A percentile compares a stretch with the other conserved stretches of the same genome.
phyloP scores from a whole-genome alignment of 1,140 invertebrate genomes.

The Hetaerina americana region DNA sequence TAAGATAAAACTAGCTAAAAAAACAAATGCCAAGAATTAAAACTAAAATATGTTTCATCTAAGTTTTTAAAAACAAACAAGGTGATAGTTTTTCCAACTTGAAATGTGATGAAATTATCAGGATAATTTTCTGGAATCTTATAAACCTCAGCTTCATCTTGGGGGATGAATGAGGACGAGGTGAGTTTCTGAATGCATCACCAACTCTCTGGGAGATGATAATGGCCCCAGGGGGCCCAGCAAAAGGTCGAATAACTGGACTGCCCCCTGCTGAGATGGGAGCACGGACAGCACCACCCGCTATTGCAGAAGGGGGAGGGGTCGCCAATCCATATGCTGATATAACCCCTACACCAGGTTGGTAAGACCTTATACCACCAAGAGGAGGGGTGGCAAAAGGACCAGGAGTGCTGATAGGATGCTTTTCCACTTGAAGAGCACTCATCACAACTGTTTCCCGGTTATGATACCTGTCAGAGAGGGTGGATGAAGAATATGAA shows the following conservation, averaged over 20 bases:
- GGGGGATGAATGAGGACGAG: slow-evolving; percentile 62
- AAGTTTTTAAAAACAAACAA: neutral
- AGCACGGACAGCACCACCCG: slow-evolving; percentile 19
- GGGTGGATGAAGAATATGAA: neutral
- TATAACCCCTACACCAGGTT: neutral
- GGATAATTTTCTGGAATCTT: neutral
- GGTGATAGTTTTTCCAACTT: neutral
- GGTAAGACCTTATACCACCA: slow-evolving; percentile 10
- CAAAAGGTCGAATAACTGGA: slow-evolving; percentile 23
- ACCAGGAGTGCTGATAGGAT: slow-evolving; percentile 75
- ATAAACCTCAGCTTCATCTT: slow-evolving; percentile 82
- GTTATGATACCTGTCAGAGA: slow-evolving; percentile 64
- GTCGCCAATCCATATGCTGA: neutral
- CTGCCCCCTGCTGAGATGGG: slow-evolving; percentile 28
- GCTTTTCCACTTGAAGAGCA: slow-evolving; percentile 82
- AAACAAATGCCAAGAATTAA: no score
- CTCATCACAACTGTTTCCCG: slow-evolving; percentile 84
- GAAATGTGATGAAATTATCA: neutral
- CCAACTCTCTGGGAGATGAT: slow-evolving; percentile 36
- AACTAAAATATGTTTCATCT: neutral
- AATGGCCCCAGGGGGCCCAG: slow-evolving; percentile 35
- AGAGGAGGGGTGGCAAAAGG: slow-evolving; percentile 53
- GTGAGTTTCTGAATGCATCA: slow-evolving; percentile 33
- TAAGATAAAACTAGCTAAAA: no score
- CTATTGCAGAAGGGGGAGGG: neutral